phyloP scores from a whole-genome alignment of 1,140 invertebrate genomes.

The Ylistrum balloti region DNA sequence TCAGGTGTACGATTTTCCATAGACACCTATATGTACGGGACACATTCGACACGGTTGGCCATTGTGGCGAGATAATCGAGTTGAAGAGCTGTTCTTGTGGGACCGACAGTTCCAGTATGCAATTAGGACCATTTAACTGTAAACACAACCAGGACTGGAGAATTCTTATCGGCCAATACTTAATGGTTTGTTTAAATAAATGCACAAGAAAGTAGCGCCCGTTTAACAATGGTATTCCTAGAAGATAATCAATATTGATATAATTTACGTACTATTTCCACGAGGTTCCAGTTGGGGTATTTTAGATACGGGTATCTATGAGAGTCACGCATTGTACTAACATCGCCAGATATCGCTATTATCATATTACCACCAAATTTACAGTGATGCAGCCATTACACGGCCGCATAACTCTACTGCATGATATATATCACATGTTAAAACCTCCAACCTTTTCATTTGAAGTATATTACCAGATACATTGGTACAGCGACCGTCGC shows the following conservation, averaged over 20 bases:
- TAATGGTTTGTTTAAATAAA: conserved; percentile 36
- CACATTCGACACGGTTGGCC: conserved; percentile 29
- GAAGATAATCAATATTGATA: not conserved
- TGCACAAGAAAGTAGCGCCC: conserved; percentile 37
- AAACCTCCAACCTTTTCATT: no score
- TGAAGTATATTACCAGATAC: no score
- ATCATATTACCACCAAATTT: not conserved
- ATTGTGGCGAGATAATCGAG: conserved; percentile 31
- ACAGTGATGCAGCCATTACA: not conserved
- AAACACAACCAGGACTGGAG: conserved; percentile 5
- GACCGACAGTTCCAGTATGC: conserved; percentile 2
- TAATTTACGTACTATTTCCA: conserved; percentile 31
- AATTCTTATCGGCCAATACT: conserved; percentile 38
- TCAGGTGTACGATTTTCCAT: conserved; percentile 33
- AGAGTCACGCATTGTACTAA: not conserved
- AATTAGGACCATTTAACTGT: conserved; percentile 39
- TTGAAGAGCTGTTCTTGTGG: conserved; percentile 20
- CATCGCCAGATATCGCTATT: not conserved
- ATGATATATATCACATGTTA: no score
- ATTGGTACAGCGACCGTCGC: no score
- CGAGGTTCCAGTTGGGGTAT: conserved; percentile 13
- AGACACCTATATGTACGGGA: conserved; percentile 27
- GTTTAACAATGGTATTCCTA: conserved; percentile 8
- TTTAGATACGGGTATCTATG: not conserved
- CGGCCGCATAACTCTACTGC: no score